These are phyloP conservation scores for Cephus runcator DNA, from an alignment of 2,888 invertebrate genomes.

Conservation along the genomic window DNA sequence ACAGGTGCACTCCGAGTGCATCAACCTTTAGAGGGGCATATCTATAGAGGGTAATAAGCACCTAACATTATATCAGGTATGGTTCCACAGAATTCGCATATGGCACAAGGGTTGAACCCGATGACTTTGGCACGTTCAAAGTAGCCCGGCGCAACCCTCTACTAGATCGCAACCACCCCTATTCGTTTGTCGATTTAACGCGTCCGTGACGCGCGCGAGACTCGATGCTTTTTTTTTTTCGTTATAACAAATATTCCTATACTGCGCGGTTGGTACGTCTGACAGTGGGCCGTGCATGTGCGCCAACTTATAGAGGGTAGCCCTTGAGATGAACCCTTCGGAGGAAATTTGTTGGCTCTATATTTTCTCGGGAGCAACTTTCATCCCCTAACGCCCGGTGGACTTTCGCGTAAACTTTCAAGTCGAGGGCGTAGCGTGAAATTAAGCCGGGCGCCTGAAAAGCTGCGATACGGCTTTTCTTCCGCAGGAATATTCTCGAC, in stretches of 20 bases:
- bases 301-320: not conserved
- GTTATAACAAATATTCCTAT: not conserved
- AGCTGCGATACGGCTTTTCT: not conserved
- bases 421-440: slow-evolving; percentile 29
- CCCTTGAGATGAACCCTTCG: not conserved
- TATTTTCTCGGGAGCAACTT: not conserved
- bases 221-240: not conserved
- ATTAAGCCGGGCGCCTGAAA: slow-evolving; percentile 33
- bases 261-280: not conserved
- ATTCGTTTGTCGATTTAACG: slow-evolving; percentile 38
- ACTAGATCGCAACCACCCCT: slow-evolving; percentile 26
- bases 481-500: not conserved
- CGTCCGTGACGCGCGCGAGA: slow-evolving; percentile 19
- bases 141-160: not conserved
- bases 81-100: not conserved
- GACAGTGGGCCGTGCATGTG: not conserved
- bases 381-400: not conserved
- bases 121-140: not conserved
- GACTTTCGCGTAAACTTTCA: slow-evolving; percentile 1
- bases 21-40: too few relatives aligned
- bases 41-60: too few relatives aligned
- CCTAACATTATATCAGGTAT: not conserved
- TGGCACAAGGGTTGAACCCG: not conserved
- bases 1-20: too few relatives aligned
- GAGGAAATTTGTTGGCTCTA: not conserved